A percentile compares a stretch with the other conserved stretches of the same genome.
Conservation (phyloP, 2,113 vertebrate species). For the Bubo blakistoni region DNA sequence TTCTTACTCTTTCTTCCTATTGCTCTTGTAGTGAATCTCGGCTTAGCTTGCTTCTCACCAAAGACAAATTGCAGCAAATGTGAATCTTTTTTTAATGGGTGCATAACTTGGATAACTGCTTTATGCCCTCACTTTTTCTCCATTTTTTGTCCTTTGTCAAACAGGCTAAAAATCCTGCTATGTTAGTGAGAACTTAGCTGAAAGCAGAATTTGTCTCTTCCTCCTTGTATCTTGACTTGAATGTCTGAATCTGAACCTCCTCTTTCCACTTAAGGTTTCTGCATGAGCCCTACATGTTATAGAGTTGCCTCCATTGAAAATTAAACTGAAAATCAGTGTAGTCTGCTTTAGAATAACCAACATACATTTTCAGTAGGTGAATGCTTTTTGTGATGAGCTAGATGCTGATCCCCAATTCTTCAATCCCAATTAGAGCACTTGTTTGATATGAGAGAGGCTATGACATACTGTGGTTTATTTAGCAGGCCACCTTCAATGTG, state of each 20-base stretch:
- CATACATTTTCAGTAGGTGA: neutral
- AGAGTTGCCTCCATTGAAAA: neutral
- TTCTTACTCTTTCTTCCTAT: neutral
- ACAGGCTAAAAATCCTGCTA: neutral
- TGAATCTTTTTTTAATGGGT: neutral
- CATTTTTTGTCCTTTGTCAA: neutral
- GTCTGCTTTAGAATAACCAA: neutral
- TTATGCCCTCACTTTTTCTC: neutral
- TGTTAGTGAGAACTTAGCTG: neutral
- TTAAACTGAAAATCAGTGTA: neutral
- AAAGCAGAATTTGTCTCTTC: neutral
- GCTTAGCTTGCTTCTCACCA: conserved; percentile 31
- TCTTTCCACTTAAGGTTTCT: neutral
- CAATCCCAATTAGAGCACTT: neutral
- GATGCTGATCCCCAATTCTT: neutral
- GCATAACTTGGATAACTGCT: neutral
- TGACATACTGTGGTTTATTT: neutral
- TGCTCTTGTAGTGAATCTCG: conserved; percentile 4
- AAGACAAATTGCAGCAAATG: neutral
- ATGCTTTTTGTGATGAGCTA: neutral
- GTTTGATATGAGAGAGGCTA: neutral
- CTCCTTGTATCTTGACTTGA: neutral
- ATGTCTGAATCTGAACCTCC: neutral
- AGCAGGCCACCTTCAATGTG: neutral
- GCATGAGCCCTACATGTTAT: neutral